Evolutionary conservation across 2,113 vertebrate species (phyloP).

Genomic region (Ctenodactylus gundi): DNA sequence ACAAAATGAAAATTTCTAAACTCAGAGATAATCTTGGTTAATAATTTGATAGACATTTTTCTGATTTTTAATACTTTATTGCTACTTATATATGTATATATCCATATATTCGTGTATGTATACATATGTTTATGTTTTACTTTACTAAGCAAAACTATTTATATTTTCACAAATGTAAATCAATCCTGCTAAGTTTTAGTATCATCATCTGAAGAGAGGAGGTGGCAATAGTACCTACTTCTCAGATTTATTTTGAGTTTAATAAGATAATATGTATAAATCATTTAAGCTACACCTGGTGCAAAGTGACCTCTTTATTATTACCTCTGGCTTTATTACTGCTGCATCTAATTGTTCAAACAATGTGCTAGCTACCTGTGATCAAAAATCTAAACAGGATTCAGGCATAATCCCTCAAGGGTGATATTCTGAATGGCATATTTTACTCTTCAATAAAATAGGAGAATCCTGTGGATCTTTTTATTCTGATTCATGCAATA

Average conservation of each 20-base stretch:
- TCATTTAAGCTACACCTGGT: not conserved
- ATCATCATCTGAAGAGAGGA: not conserved
- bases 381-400: conserved; percentile 5
- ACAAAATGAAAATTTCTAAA: not conserved
- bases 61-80: not conserved
- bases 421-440: not conserved
- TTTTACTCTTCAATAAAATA: conserved; percentile 18
- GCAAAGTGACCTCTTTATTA: not conserved
- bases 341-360: not conserved
- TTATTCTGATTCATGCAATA: not conserved
- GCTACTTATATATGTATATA: not conserved
- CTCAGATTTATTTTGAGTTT: not conserved
- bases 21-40: not conserved
- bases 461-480: not conserved
- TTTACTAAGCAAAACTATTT: not conserved
- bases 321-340: conserved; percentile 11
- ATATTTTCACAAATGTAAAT: conserved; percentile 20
- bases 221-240: not conserved
- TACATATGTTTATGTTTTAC: not conserved
- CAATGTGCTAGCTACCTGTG: not conserved
- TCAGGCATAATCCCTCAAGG: not conserved
- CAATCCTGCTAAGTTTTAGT: not conserved
- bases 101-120: not conserved
- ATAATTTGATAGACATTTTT: not conserved
- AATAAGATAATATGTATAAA: not conserved